Conservation (phyloP, 2,113 vertebrate species). For the Notarius lentiginosus region DNA sequence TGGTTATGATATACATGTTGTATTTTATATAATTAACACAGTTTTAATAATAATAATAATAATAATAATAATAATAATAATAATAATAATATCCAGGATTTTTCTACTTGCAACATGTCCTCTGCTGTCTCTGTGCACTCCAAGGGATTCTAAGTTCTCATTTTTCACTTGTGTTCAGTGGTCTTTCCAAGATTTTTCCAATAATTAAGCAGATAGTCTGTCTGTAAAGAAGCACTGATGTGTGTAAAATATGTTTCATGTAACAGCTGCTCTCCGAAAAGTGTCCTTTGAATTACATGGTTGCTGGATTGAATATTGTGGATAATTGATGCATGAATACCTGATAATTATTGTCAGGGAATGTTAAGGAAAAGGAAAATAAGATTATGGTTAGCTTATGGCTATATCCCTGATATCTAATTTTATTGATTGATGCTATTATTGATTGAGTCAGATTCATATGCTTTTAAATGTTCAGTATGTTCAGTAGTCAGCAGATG, state of each 20-base stretch:
- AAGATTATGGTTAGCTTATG: not conserved
- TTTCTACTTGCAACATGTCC: not conserved
- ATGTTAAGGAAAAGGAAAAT: constrained; percentile 1
- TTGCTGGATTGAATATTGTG: constrained; percentile 22
- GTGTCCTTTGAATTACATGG: constrained; percentile 36
- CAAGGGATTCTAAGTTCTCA: constrained; percentile 37
- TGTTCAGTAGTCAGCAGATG: not conserved
- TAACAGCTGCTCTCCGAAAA: constrained; percentile 45
- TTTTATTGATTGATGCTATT: not conserved
- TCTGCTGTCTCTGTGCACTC: constrained; percentile 9
- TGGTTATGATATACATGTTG: not conserved
- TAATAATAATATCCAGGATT: not conserved
- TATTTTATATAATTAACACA: not conserved
- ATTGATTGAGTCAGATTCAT: not conserved
- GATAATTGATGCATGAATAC: constrained; percentile 46
- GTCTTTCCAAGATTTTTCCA: constrained; percentile 44
- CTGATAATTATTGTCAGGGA: constrained; percentile 34
- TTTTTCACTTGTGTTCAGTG: constrained; percentile 43
- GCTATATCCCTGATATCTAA: not conserved
- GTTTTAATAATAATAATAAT: not conserved
- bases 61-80: not conserved
- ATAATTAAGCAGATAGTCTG: constrained; percentile 45
- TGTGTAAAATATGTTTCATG: constrained; percentile 50
- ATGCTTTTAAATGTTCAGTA: not conserved
- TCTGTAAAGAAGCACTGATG: constrained; percentile 46